Conservation (phyloP, 2,797 vertebrate genomes). For the Chrosomus eos region DNA sequence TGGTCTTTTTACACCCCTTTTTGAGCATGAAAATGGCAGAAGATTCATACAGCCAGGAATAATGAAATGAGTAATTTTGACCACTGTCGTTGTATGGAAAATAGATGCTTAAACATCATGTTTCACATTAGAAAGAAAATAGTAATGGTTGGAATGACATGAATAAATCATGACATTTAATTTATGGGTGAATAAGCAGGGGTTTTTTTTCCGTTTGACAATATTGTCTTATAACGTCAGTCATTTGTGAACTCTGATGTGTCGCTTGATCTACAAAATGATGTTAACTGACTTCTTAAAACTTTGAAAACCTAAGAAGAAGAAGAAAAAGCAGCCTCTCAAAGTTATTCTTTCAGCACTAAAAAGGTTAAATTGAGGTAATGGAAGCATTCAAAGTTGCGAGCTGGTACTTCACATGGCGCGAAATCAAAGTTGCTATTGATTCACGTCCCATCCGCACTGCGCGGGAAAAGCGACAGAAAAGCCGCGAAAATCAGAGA, state of each 20-base stretch:
- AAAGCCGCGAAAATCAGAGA: slow-evolving; percentile 40
- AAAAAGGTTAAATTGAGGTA: slow-evolving; percentile 37
- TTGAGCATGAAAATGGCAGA: neutral
- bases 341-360: slow-evolving; percentile 26
- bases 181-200: neutral
- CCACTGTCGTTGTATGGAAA: neutral
- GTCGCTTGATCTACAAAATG: slow-evolving; percentile 7
- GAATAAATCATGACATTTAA: slow-evolving; percentile 20
- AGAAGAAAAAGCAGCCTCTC: neutral
- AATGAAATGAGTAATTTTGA: neutral
- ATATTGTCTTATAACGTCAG: neutral
- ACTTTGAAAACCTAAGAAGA: slow-evolving; percentile 6
- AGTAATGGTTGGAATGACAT: neutral
- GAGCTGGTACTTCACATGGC: slow-evolving; percentile 26
- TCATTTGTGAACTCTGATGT: slow-evolving; percentile 3
- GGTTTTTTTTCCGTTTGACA: neutral
- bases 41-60: neutral
- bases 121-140: neutral
- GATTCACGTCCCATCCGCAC: slow-evolving; percentile 20
- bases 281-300: slow-evolving; percentile 14
- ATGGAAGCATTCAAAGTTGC: slow-evolving; percentile 20
- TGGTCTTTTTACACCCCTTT: neutral
- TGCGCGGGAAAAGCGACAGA: slow-evolving; percentile 28
- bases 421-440: slow-evolving; percentile 45
- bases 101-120: neutral